Conservation (phyloP, 1,140 invertebrate species). For the Euura lappo region DNA sequence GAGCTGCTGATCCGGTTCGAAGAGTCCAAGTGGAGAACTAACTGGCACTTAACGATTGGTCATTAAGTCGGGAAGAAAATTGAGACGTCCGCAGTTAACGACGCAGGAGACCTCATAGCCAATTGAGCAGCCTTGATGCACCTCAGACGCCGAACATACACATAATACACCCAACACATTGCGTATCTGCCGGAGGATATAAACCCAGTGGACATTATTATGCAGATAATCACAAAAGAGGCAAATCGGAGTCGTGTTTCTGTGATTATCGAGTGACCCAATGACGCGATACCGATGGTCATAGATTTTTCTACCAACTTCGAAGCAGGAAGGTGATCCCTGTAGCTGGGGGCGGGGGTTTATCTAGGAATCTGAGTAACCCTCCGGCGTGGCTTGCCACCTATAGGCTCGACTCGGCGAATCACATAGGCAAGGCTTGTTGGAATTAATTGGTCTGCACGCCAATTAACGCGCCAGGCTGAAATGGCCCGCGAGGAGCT, state of each 20-base stretch:
- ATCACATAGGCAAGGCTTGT: background rate
- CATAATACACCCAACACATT: background rate
- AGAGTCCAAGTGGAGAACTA: slow-evolving; percentile 4
- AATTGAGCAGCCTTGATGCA: slow-evolving; percentile 1
- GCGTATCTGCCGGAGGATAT: background rate
- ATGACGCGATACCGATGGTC: too few species aligned
- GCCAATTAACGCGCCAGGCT: slow-evolving; percentile 3
- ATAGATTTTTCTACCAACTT: too few species aligned
- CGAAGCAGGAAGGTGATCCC: too few species aligned
- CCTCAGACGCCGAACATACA: background rate
- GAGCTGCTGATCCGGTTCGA: slow-evolving; percentile 1
- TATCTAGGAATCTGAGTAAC: background rate
- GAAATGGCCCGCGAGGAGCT: background rate
- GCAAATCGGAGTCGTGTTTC: too few species aligned
- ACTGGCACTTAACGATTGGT: slow-evolving; percentile 4
- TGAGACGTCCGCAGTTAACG: slow-evolving; percentile 2
- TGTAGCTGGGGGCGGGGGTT: background rate
- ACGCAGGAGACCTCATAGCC: slow-evolving; percentile 3
- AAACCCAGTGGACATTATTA: background rate
- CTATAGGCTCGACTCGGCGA: background rate
- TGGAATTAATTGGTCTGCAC: slow-evolving; percentile 2
- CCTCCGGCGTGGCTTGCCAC: background rate
- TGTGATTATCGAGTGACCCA: too few species aligned
- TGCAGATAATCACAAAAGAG: too few species aligned
- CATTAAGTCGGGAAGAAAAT: slow-evolving; percentile 7